These are phyloP conservation scores for Columba janthina DNA, from an alignment of 2,113 vertebrate species.

Conservation along the genomic window DNA sequence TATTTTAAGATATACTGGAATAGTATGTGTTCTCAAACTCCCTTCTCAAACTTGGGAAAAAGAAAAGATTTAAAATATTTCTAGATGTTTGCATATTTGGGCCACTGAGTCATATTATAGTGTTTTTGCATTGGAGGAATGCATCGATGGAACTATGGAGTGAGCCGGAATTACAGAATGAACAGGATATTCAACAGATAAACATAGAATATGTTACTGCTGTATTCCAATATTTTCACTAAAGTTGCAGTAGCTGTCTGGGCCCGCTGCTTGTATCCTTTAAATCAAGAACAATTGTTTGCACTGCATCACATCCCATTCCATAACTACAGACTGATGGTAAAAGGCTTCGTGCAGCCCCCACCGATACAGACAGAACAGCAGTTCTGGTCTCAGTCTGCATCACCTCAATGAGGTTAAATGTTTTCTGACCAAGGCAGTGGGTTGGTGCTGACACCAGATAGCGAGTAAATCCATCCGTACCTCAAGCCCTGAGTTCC, in stretches of 20 bases:
- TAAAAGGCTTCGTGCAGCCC: not conserved
- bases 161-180: not conserved
- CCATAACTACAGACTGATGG: not conserved
- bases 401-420: not conserved
- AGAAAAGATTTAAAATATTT: not conserved
- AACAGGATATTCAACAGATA: not conserved
- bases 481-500: not conserved
- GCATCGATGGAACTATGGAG: not conserved
- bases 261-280: not conserved
- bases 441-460: not conserved
- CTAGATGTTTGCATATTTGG: not conserved
- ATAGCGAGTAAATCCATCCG: not conserved
- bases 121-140: not conserved
- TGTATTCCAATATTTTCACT: not conserved
- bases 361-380: not conserved
- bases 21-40: not conserved
- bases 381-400: not conserved
- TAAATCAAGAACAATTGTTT: not conserved
- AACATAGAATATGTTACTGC: not conserved
- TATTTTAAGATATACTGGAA: not conserved
- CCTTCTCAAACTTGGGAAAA: not conserved
- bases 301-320: not conserved
- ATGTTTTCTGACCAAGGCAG: not conserved
- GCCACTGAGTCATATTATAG: accelerated
- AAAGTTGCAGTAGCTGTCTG: not conserved